phyloP scores from a whole-genome alignment of 2,797 vertebrate species.

The Siniperca undulata region DNA sequence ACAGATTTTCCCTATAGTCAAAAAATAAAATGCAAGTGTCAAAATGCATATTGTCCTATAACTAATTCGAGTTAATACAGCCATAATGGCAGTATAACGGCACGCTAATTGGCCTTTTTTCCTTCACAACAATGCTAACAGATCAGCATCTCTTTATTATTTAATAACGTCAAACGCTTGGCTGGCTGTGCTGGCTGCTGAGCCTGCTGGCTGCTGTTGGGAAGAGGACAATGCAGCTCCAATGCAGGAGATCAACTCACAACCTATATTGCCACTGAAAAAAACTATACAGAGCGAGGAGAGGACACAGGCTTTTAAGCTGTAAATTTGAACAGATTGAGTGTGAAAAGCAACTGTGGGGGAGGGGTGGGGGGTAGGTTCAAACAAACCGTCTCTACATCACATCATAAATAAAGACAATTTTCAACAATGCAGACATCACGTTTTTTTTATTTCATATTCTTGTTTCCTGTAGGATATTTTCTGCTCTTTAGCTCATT shows the following conservation, averaged over 20 bases:
- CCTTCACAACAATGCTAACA: constrained; percentile 88
- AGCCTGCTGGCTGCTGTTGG: constrained; percentile 88
- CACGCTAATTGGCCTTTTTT: constrained; percentile 93
- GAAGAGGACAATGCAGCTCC: constrained; percentile 88
- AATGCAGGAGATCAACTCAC: constrained; percentile 82
- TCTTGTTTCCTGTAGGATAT: not conserved
- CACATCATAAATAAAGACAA: not conserved
- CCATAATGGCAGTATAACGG: constrained; percentile 93
- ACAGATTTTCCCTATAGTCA: constrained; percentile 11
- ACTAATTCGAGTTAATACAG: constrained; percentile 95
- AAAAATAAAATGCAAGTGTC: constrained; percentile 46
- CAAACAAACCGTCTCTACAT: not conserved
- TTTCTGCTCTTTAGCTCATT: not conserved
- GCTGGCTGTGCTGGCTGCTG: constrained; percentile 89
- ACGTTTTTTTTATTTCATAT: not conserved
- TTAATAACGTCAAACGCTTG: constrained; percentile 97
- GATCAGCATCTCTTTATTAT: constrained; percentile 97
- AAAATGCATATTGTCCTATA: constrained; percentile 90
- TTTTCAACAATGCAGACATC: not conserved
- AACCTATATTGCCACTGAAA: constrained; percentile 18
- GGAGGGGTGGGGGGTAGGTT: not conserved
- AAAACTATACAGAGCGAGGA: not conserved
- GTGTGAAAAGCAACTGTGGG: not conserved
- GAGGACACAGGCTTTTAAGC: not conserved
- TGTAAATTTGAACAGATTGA: constrained; percentile 20